These are phyloP conservation scores for Halichoerus grypus DNA, from an alignment of 2,113 vertebrate species.

Conservation along the genomic window DNA sequence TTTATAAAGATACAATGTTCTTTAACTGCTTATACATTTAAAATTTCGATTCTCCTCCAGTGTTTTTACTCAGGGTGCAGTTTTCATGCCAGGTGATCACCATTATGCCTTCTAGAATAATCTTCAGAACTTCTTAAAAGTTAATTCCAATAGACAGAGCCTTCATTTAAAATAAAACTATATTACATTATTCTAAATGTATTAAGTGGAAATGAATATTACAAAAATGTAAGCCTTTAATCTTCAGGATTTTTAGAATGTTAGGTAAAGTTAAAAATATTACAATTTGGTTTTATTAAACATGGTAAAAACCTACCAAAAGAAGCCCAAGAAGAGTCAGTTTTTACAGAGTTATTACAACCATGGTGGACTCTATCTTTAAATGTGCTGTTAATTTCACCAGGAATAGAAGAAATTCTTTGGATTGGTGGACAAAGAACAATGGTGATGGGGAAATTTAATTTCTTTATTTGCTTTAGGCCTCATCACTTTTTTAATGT, in stretches of 20 bases:
- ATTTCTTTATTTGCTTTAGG: neutral
- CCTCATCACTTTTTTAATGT: neutral
- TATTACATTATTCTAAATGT: constrained; percentile 34
- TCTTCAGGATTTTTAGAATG: constrained; percentile 36
- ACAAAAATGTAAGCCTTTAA: constrained; percentile 18
- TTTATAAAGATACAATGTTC: neutral
- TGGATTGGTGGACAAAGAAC: neutral
- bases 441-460: neutral
- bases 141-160: neutral
- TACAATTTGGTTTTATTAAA: constrained; percentile 55
- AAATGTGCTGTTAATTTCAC: neutral
- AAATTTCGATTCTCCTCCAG: neutral
- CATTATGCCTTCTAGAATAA: constrained; percentile 21
- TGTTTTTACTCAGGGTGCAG: neutral
- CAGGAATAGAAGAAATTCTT: neutral
- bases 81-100: neutral
- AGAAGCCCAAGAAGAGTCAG: neutral
- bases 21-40: neutral
- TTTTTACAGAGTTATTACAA: constrained; percentile 38
- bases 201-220: constrained; percentile 32
- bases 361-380: neutral
- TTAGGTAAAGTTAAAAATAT: constrained; percentile 17
- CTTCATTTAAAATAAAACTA: constrained; percentile 24
- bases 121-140: neutral
- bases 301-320: constrained; percentile 35